Base-by-base conservation (phyloP, 2,888 invertebrate genomes). In the Folsomia manolachei region DNA sequence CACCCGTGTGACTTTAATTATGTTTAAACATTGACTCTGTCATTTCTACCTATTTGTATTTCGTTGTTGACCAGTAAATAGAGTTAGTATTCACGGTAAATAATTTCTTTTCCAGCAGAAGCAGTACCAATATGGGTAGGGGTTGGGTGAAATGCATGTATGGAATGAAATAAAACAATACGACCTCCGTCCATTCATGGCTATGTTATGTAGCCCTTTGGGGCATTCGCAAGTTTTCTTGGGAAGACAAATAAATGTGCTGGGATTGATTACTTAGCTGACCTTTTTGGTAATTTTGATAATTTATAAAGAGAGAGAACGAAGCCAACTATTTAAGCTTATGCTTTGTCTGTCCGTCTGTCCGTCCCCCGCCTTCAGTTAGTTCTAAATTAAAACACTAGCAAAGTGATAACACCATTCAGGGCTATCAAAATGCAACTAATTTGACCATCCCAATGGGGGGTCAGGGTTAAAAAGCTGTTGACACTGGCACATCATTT, bases 211-310 rank as follows among this genome's bases (percentile, higher is more conserved):
- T n/a, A n/a, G n/a, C n/a, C n/a, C n/a, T n/a, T n/a, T n/a, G n/a
- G n/a, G n/a, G n/a, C n/a, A n/a, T n/a, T n/a, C n/a, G n/a, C n/a
- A n/a, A 39, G 39, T 39, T 39, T 39, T 4, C 39, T 39, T 39
- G 39, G 7, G 39, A 39, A 39, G 39, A 39, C 39, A 39, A 39
- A 39, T 39, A 39, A n/a, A n/a, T n/a, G 39, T 39, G 39, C 39
- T 56, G 56, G 56, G 56, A 56, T 56, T 56, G 56, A 56, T 56
- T 56, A 56, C 19, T 21, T 56, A 56, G 56, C 56, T 56, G 56
- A 56, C 56, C 56, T 56, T 56, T 56, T 56, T 56, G 56, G 56
- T 56, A 56, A 56, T 56, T 39, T n/a, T 56, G n/a, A n/a, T n/a
- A n/a, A n/a, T n/a, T n/a, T n/a, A n/a, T n/a, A n/a, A n/a, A n/a